These are phyloP conservation scores for Habropoda laboriosa DNA, from an alignment of 1,140 invertebrate species.

Conservation along the genomic window DNA sequence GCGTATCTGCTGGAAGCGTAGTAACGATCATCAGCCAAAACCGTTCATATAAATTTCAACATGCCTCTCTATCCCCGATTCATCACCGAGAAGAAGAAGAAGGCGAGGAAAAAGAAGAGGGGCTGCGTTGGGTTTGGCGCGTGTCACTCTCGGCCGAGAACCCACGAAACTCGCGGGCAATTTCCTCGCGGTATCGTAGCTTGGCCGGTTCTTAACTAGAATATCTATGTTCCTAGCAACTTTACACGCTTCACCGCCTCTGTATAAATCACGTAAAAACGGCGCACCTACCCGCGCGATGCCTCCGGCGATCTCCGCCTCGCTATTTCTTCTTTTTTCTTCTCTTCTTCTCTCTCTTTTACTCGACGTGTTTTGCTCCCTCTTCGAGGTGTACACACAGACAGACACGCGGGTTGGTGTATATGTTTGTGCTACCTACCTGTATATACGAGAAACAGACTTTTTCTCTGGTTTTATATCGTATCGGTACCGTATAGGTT, in stretches of 20 bases:
- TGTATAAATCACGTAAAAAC: constrained; percentile 68
- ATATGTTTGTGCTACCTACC: no score
- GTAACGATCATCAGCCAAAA: background rate
- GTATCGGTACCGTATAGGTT: background rate
- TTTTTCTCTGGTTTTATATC: constrained; percentile 21
- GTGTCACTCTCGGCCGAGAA: background rate
- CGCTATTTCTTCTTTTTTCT: constrained; percentile 36
- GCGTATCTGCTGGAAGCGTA: background rate
- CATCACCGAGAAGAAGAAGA: no score
- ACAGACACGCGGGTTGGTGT: no score
- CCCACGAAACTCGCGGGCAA: constrained; percentile 16
- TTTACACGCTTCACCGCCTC: constrained; percentile 57
- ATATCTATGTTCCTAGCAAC: constrained; percentile 56
- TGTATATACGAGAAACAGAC: background rate
- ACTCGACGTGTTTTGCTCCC: background rate
- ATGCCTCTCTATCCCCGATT: background rate
- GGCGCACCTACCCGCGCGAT: constrained; percentile 46
- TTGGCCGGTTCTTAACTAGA: constrained; percentile 42
- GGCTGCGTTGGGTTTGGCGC: background rate
- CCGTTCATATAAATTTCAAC: constrained; percentile 3
- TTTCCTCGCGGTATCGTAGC: background rate
- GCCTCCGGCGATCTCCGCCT: constrained; percentile 50
- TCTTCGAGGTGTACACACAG: no score
- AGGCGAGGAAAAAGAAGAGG: background rate
- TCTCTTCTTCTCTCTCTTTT: constrained; percentile 4